Evolutionary conservation across 2,113 vertebrate species (phyloP), one percentile per base, ranked within the genome.

Genomic region (Oreocharis arfaki): DNA sequence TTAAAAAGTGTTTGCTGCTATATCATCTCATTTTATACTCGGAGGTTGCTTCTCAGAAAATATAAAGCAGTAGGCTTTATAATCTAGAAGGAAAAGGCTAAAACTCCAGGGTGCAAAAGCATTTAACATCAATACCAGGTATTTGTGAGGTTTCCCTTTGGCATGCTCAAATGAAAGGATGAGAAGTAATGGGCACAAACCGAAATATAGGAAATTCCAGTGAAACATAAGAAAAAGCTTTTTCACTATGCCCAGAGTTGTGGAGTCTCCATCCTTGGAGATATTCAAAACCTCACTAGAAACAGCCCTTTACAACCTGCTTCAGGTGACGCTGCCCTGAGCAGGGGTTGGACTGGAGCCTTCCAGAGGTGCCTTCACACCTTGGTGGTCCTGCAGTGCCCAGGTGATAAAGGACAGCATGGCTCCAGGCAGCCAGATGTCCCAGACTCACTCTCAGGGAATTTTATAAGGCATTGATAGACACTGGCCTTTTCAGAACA

Each of bases 11-110:
- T 63, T 82, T 65, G 22, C 78, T 90, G 39, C 84, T 84, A 7
- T 63, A 84, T 81, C 32, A 75, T 87, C 73, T 89, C 30, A 60
- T 91, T 94, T 94, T 74, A 84, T 84, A 63, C 49, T 32, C 60
- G 60, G 64, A 65, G 49, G 52, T 26, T 53, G 35, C 64, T 78
- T 67, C 76, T 61, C 39, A 87, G 35, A 81, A 91, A 44, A 46
- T 33, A 73, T 16, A 74, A 87, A 85, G 50, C 42, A 52, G 52
- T 30, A 68, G 52, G 47, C 26, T n/a, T n/a, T n/a, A n/a, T n/a
- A 79, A 19, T 20, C 18, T 11, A 73, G 32, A 74, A 78, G 32
- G 13, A 53, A 61, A 81, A 59, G 52, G 30, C 46, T 53, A n/a
- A 77, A 90, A 81, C 33, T 46, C 67, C 0, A 0, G 28, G 20